Evolutionary conservation across 1,140 invertebrate species (phyloP).

Genomic region (Procambarus virginalis): DNA sequence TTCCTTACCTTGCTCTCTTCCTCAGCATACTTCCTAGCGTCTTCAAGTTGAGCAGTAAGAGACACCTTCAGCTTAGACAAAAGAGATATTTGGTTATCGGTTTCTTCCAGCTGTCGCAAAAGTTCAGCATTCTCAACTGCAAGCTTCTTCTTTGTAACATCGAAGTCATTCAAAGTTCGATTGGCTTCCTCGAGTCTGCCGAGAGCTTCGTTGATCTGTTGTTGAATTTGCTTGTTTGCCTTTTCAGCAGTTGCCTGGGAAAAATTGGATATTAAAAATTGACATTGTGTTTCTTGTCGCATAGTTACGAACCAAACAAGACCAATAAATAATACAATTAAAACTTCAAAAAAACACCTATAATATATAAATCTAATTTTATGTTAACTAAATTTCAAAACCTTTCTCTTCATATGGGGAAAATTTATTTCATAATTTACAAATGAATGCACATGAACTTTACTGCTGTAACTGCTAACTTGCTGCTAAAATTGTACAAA

Average conservation of each 20-base stretch:
- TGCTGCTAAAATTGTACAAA: too few species aligned
- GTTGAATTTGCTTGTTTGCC: conserved; percentile 73
- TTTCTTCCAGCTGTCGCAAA: conserved; percentile 73
- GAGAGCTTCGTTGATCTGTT: conserved; percentile 77
- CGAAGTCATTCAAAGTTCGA: conserved; percentile 95
- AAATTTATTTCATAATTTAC: too few species aligned
- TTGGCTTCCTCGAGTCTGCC: conserved; percentile 84
- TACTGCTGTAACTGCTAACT: too few species aligned
- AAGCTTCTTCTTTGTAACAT: conserved; percentile 89
- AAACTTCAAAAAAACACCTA: too few species aligned
- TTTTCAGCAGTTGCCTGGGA: conserved; percentile 34
- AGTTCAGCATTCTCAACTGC: conserved; percentile 72
- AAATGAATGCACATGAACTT: too few species aligned
- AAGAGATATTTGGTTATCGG: conserved; percentile 77
- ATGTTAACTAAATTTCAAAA: too few species aligned
- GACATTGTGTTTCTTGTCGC: too few species aligned
- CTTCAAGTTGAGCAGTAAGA: conserved; percentile 77
- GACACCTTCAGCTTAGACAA: conserved; percentile 75
- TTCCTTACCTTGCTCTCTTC: conserved; percentile 75
- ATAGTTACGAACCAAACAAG: too few species aligned
- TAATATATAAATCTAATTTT: too few species aligned
- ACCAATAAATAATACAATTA: too few species aligned
- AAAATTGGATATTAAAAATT: neutral
- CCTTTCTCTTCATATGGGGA: too few species aligned
- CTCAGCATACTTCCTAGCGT: conserved; percentile 84